Evolutionary conservation across 2,797 vertebrate species (phyloP), one percentile per base, ranked within the genome.

Genomic region (Parauchenoglanis punctatus): DNA sequence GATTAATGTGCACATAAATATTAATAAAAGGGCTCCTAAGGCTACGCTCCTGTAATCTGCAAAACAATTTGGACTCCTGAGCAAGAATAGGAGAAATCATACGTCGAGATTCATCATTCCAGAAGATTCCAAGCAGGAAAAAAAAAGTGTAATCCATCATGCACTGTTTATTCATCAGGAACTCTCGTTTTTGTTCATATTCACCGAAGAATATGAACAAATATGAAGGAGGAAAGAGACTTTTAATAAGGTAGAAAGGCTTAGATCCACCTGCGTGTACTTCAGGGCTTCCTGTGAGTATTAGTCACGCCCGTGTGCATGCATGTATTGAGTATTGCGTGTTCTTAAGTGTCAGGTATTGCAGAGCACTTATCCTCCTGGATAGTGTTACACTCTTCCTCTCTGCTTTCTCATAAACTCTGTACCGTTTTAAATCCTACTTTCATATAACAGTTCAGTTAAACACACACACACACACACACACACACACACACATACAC

Each of bases 1-100:
- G 91, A 91, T 91, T 92, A 91, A 91, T 91, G 85, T 88, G 89
- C 90, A 91, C 91, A 92, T 91, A 91, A 92, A 92, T 91, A 91
- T 92, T 89, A 89, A 92, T 90, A 89, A 91, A 90, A 87, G 89
- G 86, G 86, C 90, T 90, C 84, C 89, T 86, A 88, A 87, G 89
- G 89, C 89, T 89, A 86, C 82, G 89, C 90, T 91, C 87, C 89
- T 84, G 87, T 92, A 90, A 91, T 92, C 91, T 92, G 90, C 91
- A 90, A 91, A 91, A 91, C 91, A 92, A 91, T 92, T 90, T 90
- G 88, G 88, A 85, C 90, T 89, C 88, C 86, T 86, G 87, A 73
- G 82, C 85, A 86, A 82, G 85, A 89, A 81, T 86, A 78, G 82
- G 72, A 82, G n/a, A 86, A 87, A 89, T 89, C 85, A 72, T 85